These are phyloP conservation scores for Pseudanteris insignis DNA, from an alignment of 2,888 invertebrate genomes.

Conservation along the genomic window DNA sequence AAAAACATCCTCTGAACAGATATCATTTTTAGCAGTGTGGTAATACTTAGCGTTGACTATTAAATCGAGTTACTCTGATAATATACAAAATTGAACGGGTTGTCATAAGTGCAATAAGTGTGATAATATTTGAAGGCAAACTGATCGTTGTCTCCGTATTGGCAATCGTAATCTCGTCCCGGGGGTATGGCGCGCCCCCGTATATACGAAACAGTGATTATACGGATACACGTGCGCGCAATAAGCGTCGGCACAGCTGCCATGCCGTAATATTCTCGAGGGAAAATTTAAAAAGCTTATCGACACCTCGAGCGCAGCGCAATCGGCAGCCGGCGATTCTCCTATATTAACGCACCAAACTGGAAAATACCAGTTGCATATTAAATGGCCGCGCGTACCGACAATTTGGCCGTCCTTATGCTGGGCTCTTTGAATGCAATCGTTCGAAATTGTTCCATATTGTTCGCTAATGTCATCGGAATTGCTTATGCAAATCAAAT, in stretches of 20 bases:
- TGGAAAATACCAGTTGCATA: slow-evolving; percentile 41
- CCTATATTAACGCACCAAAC: slow-evolving; percentile 37
- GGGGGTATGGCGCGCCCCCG: slow-evolving; percentile 16
- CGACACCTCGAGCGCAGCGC: slow-evolving; percentile 44
- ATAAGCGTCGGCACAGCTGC: slow-evolving; percentile 46
- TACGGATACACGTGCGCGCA: slow-evolving; percentile 46
- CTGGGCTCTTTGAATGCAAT: slow-evolving; percentile 18
- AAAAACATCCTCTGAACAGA: too few relatives aligned
- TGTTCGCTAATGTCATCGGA: slow-evolving; percentile 35
- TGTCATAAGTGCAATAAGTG: too few relatives aligned
- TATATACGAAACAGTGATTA: slow-evolving; percentile 42
- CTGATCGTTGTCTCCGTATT: slow-evolving; percentile 20
- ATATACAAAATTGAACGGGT: too few relatives aligned
- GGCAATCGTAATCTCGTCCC: slow-evolving; percentile 30
- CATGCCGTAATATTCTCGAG: slow-evolving; percentile 39
- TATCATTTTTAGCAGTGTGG: too few relatives aligned
- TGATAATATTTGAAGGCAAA: too few relatives aligned
- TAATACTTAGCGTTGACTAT: too few relatives aligned
- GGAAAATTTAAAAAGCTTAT: slow-evolving; percentile 46
- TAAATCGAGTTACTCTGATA: too few relatives aligned
- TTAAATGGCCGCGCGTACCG: slow-evolving; percentile 28
- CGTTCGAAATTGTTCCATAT: slow-evolving; percentile 35
- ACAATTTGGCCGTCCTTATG: slow-evolving; percentile 18
- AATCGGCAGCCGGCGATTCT: slow-evolving; percentile 26
- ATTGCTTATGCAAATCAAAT: slow-evolving; percentile 38